Conservation (phyloP, 1,140 invertebrate species). For the Drosophila micromelanica region DNA sequence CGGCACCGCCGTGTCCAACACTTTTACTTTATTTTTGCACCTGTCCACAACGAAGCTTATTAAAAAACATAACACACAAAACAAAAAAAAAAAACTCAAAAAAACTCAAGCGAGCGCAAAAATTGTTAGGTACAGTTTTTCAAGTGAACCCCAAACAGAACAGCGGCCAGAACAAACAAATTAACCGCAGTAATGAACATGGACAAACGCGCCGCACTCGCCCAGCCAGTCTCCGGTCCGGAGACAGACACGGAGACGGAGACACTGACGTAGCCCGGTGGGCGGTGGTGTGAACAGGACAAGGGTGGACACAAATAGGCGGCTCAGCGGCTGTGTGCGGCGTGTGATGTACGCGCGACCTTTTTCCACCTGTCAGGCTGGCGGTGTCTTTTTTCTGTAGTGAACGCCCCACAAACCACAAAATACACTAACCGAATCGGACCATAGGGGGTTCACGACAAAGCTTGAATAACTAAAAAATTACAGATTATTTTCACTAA, state of each 20-base stretch:
- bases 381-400: slow-evolving; percentile 26
- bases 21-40: slow-evolving; percentile 68
- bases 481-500: no score
- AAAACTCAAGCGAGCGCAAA: slow-evolving; percentile 29
- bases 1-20: slow-evolving; percentile 49
- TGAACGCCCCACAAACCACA: slow-evolving; percentile 1
- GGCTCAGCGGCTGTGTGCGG: slow-evolving; percentile 34
- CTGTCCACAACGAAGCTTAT: slow-evolving; percentile 69
- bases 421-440: neutral
- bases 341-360: slow-evolving; percentile 47
- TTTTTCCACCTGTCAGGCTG: slow-evolving; percentile 46
- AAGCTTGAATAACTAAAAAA: neutral
- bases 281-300: slow-evolving; percentile 5
- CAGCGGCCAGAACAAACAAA: slow-evolving; percentile 67
- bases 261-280: no score
- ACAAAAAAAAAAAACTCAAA: no score
- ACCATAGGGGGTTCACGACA: neutral
- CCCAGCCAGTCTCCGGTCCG: neutral
- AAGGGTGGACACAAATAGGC: slow-evolving; percentile 16
- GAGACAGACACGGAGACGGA: no score
- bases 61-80: slow-evolving; percentile 63
- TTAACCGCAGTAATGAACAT: slow-evolving; percentile 80
- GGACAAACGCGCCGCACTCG: slow-evolving; percentile 61
- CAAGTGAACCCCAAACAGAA: slow-evolving; percentile 55
- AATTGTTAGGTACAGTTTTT: slow-evolving; percentile 52